A percentile compares a stretch with the other conserved stretches of the same genome.
Conservation (phyloP, 1,140 invertebrate species). For the Nilaparvata lugens region DNA sequence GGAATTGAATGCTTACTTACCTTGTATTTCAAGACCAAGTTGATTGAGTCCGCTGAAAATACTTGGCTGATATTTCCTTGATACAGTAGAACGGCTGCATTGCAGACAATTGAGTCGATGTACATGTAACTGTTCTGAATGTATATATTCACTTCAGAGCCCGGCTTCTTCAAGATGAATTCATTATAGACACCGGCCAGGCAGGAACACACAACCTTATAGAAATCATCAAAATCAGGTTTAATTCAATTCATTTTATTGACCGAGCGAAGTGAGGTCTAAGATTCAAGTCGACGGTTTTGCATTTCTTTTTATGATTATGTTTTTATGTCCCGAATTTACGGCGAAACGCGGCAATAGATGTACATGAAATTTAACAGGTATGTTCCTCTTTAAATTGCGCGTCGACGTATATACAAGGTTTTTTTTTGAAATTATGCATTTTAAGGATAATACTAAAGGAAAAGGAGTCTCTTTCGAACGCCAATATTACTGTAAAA, state of each 20-base stretch:
- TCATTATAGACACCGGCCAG: slow-evolving; percentile 95
- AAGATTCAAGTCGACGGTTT: too few relatives aligned
- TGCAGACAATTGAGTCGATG: slow-evolving; percentile 86
- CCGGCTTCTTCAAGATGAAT: slow-evolving; percentile 79
- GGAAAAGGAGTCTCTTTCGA: too few relatives aligned
- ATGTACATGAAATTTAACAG: too few relatives aligned
- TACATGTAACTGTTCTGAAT: slow-evolving; percentile 96
- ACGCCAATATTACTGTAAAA: too few relatives aligned
- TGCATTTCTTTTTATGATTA: background rate
- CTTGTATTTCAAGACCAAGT: slow-evolving; percentile 49
- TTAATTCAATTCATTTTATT: too few relatives aligned
- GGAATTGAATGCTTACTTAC: slow-evolving; percentile 15
- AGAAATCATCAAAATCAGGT: slow-evolving; percentile 32
- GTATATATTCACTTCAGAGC: slow-evolving; percentile 76
- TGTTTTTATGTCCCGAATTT: background rate
- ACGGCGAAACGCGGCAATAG: too few relatives aligned
- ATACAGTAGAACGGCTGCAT: slow-evolving; percentile 55
- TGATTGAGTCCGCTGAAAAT: slow-evolving; percentile 47
- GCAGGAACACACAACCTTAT: slow-evolving; percentile 86
- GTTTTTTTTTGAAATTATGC: too few relatives aligned
- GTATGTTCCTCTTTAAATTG: too few relatives aligned
- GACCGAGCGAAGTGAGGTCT: too few relatives aligned
- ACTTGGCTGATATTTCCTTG: slow-evolving; percentile 51
- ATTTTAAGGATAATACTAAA: too few relatives aligned
- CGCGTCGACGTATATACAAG: too few relatives aligned